Conservation (phyloP, 2,888 invertebrate species). For the Anoplius nigerrimus region DNA sequence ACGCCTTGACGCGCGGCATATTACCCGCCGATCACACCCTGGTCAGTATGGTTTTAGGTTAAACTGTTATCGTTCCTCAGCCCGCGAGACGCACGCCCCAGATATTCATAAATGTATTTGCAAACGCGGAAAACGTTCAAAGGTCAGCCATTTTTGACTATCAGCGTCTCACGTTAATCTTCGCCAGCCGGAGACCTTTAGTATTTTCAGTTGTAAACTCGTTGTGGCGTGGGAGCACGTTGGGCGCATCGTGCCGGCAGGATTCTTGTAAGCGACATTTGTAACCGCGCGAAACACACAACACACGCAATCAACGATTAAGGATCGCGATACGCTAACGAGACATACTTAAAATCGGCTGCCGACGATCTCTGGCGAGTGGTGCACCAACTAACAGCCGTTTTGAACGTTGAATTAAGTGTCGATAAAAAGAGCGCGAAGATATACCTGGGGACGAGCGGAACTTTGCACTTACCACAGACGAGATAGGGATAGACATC, state of each 20-base stretch:
- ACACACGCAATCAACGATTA: conserved; percentile 35
- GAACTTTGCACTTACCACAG: neutral
- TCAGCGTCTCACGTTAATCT: conserved; percentile 28
- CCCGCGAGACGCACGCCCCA: conserved; percentile 4
- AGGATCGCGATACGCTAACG: conserved; percentile 11
- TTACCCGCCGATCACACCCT: conserved; percentile 38
- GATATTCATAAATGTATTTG: no score
- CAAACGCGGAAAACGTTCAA: conserved; percentile 36
- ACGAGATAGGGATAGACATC: no score
- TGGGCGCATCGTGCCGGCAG: conserved; percentile 42
- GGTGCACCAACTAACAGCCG: neutral
- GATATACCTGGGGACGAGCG: neutral
- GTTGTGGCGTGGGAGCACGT: conserved; percentile 19
- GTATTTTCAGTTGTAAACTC: conserved; percentile 18
- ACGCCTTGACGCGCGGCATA: conserved; percentile 77
- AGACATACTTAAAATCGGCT: conserved; percentile 28
- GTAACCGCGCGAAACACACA: conserved; percentile 33
- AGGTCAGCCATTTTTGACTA: conserved; percentile 53
- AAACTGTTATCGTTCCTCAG: conserved; percentile 22
- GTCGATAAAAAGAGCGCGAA: no score
- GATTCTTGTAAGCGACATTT: conserved; percentile 36
- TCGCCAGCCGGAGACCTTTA: conserved; percentile 15
- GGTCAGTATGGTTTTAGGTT: conserved; percentile 37
- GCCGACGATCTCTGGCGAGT: conserved; percentile 6
- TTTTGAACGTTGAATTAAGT: no score